phyloP scores from a whole-genome alignment of 2,113 vertebrate genomes.

The Strix aluco region DNA sequence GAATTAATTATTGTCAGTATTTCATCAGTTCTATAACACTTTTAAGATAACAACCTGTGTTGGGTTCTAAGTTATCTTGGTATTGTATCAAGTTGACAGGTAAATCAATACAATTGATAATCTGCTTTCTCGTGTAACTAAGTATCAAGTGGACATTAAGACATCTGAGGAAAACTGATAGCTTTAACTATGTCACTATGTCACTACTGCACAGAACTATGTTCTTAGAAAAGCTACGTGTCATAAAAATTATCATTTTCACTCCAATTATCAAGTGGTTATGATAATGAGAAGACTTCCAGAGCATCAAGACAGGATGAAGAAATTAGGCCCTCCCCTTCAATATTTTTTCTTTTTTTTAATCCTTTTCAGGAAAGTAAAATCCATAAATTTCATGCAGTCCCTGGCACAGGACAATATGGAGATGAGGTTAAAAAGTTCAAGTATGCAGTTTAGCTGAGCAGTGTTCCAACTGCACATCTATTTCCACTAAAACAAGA shows the following conservation, averaged over 20 bases:
- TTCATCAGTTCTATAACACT: background rate
- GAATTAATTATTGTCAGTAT: background rate
- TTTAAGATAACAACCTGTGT: background rate
- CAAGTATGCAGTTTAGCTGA: background rate
- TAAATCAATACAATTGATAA: conserved; percentile 19
- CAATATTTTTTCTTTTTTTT: background rate
- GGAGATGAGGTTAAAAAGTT: background rate
- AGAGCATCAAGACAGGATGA: background rate
- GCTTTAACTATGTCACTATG: background rate
- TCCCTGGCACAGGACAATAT: background rate
- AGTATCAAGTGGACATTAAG: background rate
- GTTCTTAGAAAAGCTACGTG: background rate
- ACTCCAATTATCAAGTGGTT: background rate
- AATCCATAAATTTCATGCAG: background rate
- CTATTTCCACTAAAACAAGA: background rate
- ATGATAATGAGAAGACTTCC: background rate
- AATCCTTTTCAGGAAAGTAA: background rate
- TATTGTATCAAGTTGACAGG: background rate
- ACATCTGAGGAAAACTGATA: background rate
- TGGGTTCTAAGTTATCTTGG: background rate
- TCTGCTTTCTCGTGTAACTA: background rate
- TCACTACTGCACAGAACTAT: background rate
- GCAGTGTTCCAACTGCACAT: background rate
- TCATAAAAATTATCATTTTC: background rate
- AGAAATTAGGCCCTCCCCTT: background rate